Evolutionary conservation across 2,113 vertebrate species (phyloP).

Genomic region (Galemys pyrenaicus): DNA sequence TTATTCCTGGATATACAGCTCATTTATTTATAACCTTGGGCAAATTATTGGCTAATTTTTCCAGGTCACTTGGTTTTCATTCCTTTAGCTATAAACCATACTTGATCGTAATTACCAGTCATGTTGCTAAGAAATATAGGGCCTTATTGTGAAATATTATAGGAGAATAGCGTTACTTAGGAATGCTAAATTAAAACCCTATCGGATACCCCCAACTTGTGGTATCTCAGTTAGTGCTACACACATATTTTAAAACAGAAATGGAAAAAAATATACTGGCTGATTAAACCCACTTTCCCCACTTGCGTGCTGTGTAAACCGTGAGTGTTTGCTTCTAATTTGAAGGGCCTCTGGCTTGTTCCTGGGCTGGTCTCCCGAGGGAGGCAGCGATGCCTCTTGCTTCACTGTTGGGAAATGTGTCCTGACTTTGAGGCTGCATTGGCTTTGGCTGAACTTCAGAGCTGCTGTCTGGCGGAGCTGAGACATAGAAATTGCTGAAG

Average conservation of each 20-base stretch:
- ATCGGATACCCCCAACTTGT: not conserved
- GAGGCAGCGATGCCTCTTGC: not conserved
- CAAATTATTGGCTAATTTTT: conserved; percentile 26
- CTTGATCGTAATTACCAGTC: conserved; percentile 3
- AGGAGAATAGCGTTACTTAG: not conserved
- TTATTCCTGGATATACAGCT: not conserved
- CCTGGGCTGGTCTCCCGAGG: not conserved
- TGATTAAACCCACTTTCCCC: not conserved
- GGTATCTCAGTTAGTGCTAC: not conserved
- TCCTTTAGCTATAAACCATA: not conserved
- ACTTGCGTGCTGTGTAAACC: not conserved
- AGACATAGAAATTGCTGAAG: not conserved
- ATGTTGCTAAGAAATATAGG: conserved; percentile 26
- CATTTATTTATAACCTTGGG: conserved; percentile 57
- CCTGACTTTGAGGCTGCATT: conserved; percentile 62
- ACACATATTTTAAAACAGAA: not conserved
- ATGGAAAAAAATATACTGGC: not conserved
- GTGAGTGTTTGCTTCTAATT: not conserved
- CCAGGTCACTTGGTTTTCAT: conserved; percentile 29
- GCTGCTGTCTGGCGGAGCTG: conserved; percentile 55
- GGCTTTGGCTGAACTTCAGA: conserved; percentile 55
- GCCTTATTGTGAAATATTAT: conserved; percentile 16
- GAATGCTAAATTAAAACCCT: conserved; percentile 34
- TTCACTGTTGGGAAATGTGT: conserved; percentile 45
- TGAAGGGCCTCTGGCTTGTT: not conserved